Evolutionary conservation across 2,888 invertebrate genomes (phyloP).

Genomic region (Cephalotes varians): DNA sequence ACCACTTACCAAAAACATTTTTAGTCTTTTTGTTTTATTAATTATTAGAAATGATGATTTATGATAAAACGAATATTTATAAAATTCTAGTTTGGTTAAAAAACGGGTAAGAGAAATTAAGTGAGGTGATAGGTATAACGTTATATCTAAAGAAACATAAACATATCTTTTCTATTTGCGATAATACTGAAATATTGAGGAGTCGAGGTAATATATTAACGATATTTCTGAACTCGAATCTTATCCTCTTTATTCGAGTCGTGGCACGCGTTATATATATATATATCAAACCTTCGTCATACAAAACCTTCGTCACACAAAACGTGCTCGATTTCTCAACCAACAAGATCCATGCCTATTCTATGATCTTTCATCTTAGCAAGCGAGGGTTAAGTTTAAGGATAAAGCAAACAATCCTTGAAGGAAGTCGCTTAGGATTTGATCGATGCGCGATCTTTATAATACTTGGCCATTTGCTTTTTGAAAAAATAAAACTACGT

Average conservation of each 20-base stretch:
- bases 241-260: slow-evolving; percentile 78
- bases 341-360: slow-evolving; percentile 54
- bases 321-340: slow-evolving; percentile 68
- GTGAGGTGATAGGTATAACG: background rate
- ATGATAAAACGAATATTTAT: background rate
- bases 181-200: slow-evolving; percentile 67
- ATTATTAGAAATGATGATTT: slow-evolving; percentile 2
- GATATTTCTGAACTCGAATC: slow-evolving; percentile 66
- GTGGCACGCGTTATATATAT: slow-evolving; percentile 73
- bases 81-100: background rate
- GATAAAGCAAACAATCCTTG: slow-evolving; percentile 59
- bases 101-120: slow-evolving; percentile 1
- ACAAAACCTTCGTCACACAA: slow-evolving; percentile 66
- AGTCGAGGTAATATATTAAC: slow-evolving; percentile 62
- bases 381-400: slow-evolving; percentile 62
- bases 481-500: slow-evolving; percentile 5
- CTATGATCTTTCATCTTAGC: slow-evolving; percentile 54
- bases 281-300: slow-evolving; percentile 64
- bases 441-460: slow-evolving; percentile 63
- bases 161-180: slow-evolving; percentile 50
- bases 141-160: slow-evolving; percentile 29
- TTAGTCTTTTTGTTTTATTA: background rate
- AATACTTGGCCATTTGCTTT: slow-evolving; percentile 27
- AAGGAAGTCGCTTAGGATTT: slow-evolving; percentile 56
- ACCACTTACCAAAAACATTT: background rate